A percentile compares a stretch with the other conserved stretches of the same genome.
These are phyloP conservation scores for Theretra japonica DNA, from an alignment of 2,888 invertebrate genomes.

Conservation along the genomic window DNA sequence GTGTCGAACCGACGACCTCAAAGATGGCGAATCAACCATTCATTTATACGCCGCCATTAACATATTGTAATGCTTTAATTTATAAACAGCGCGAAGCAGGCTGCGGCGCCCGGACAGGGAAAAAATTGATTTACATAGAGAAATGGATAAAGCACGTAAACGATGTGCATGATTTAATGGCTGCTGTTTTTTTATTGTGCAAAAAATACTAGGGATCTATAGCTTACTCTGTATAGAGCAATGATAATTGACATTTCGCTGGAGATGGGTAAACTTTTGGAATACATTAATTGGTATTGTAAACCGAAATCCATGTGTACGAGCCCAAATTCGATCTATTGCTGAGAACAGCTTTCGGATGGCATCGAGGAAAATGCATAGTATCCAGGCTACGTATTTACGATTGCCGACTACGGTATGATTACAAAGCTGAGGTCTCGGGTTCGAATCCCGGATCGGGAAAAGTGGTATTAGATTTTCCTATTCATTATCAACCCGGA, in stretches of 20 bases:
- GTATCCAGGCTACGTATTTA: no score
- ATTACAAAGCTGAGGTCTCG: no score
- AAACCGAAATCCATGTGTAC: neutral
- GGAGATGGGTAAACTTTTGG: neutral
- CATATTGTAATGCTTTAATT: constrained; percentile 55
- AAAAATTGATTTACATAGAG: constrained; percentile 37
- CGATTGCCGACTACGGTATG: no score
- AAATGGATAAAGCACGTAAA: constrained; percentile 30
- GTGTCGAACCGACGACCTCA: constrained; percentile 48
- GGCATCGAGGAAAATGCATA: no score
- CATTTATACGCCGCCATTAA: constrained; percentile 54
- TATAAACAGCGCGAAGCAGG: constrained; percentile 43
- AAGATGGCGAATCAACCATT: constrained; percentile 52
- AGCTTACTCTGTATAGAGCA: neutral
- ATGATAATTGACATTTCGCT: neutral
- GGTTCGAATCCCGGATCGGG: no score
- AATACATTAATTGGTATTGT: neutral
- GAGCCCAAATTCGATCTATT: no score
- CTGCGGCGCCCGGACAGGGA: constrained; percentile 33
- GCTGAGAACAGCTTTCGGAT: no score
- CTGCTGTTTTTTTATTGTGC: neutral
- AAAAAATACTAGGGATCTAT: neutral
- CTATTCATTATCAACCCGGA: no score
- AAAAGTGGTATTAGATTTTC: no score
- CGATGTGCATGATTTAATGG: constrained; percentile 24